A percentile compares a stretch with the other conserved stretches of the same genome.
phyloP scores from a whole-genome alignment of 1,140 invertebrate species.

The Drosophila melanica region DNA sequence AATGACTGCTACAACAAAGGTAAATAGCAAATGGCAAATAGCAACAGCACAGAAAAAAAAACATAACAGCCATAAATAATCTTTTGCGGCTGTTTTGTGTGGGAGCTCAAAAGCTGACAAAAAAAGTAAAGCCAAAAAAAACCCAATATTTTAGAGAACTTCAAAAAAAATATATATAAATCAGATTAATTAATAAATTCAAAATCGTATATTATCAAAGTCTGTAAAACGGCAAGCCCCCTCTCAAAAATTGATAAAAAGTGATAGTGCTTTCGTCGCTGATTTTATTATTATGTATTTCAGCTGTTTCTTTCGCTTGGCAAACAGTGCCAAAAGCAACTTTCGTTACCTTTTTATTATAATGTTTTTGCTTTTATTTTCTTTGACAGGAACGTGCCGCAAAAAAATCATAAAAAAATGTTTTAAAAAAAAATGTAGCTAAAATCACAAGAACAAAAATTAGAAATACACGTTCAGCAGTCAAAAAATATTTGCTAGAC shows the following conservation, averaged over 20 bases:
- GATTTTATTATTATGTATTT: conserved; percentile 32
- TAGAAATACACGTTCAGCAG: conserved; percentile 48
- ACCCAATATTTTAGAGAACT: conserved; percentile 10
- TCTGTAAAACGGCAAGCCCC: conserved; percentile 36
- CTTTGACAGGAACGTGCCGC: conserved; percentile 49
- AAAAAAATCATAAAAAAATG: conserved; percentile 28
- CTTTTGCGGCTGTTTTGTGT: conserved; percentile 20
- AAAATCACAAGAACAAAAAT: conserved; percentile 48
- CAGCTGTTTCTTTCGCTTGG: conserved; percentile 30
- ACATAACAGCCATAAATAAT: conserved; percentile 37
- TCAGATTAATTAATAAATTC: conserved; percentile 8
- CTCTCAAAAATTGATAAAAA: conserved; percentile 44
- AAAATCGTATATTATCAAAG: conserved; percentile 14
- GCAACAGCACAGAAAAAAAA: conserved; percentile 37
- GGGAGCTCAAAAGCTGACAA: conserved; percentile 12
- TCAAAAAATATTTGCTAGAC: conserved; percentile 42
- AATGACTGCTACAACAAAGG: conserved; percentile 65
- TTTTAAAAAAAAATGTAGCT: conserved; percentile 17
- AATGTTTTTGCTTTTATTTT: conserved; percentile 49
- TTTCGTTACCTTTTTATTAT: conserved; percentile 47
- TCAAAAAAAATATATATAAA: neutral
- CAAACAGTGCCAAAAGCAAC: conserved; percentile 38
- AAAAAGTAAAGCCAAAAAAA: conserved; percentile 8
- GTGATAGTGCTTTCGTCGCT: conserved; percentile 47
- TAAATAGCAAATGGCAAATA: conserved; percentile 38